Base-by-base conservation (phyloP, 2,113 vertebrate genomes). In the Burhinus oedicnemus region DNA sequence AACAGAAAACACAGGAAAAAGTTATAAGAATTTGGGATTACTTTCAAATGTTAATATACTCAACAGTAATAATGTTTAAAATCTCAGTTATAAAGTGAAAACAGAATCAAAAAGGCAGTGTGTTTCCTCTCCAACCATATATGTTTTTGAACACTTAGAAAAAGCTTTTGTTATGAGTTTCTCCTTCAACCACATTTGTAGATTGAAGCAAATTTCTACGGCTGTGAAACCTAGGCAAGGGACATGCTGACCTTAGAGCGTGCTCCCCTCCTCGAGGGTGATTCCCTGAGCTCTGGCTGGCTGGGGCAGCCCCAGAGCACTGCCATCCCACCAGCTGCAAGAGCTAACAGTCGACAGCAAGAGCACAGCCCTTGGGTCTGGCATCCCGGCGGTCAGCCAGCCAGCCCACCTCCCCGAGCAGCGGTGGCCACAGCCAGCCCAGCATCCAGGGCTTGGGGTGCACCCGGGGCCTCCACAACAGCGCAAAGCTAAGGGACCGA, bases 251-350 rank as follows among this genome's bases (percentile, higher is more conserved):
- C 71, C 83, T 77, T 45, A 16, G 6, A 11, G 70, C 10, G 2
- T 8, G 36, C 42, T 71, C 15, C 44, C 11, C 20, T 52, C 22
- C 20, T 26, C 4, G 0, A 30, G 40, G 30, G 15, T 36, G 69
- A 34, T 15, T 11, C 51, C 55, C 61, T 0, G 0, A 25, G 40
- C 0, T 0, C 60, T 26, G 75, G 6, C 72, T 44, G 64, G 9
- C 54, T 30, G 36, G 10, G 80, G 9, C 78, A 60, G 52, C 25
- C 47, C 64, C 81, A 15, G 16, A 81, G 13, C 69, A 4, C 62
- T 52, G 49, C 49, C 49, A 25, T 51, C 49, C 49, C 12, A 6
- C 49, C 49, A 51, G 49, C 20, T 49, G 49, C 68, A 40, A 1
- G 11, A 2, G 4, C n/a, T 19, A 34, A 36, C 14, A 14, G 8